Evolutionary conservation across 1,140 invertebrate species (phyloP), one percentile per base, ranked within the genome.

Genomic region (Zaprionus inermis): DNA sequence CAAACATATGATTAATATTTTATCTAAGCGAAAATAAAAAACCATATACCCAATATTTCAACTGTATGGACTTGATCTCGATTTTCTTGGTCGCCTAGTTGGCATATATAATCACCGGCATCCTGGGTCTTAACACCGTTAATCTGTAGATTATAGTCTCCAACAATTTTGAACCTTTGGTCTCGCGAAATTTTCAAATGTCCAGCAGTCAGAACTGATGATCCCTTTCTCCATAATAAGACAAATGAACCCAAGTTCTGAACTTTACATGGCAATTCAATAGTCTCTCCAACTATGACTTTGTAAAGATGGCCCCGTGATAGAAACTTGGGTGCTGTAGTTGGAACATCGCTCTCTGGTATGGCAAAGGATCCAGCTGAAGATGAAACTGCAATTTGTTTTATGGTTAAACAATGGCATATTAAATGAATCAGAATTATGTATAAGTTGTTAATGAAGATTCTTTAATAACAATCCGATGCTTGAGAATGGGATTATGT

Each of bases 241-340:
- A 95, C 94, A 79, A 93, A 95, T 2, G 93, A 93, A 34, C 94
- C 94, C 75, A 96, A 93, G 92, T 96, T 96, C 79, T 96, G 95
- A 1, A 96, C 95, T 93, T 96, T 95, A 79, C 96, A 96, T 6
- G 96, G 96, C 46, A 96, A 90, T 34, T 95, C 93, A 18, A 96
- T 93, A 0, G 95, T 96, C 85, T 96, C 96, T 5, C 95, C 96
- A 3, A 95, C 95, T n/a, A 96, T 95, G 0, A 95, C 95, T 79
- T 95, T 93, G 91, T 95, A 96, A 3, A 95, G 95, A 78, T 96
- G 96, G 0, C 95, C 95, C 51, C 95, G 93, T 0, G 95, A 96
- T 55, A 96, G 81, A 78, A 96, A 96, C 80, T 94, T 94, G 0
- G 96, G 96, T 12, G 88, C 88, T 20, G 86, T 83, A 3, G 91